Evolutionary conservation across 2,888 invertebrate genomes (phyloP).

Genomic region (Aradus depressus): DNA sequence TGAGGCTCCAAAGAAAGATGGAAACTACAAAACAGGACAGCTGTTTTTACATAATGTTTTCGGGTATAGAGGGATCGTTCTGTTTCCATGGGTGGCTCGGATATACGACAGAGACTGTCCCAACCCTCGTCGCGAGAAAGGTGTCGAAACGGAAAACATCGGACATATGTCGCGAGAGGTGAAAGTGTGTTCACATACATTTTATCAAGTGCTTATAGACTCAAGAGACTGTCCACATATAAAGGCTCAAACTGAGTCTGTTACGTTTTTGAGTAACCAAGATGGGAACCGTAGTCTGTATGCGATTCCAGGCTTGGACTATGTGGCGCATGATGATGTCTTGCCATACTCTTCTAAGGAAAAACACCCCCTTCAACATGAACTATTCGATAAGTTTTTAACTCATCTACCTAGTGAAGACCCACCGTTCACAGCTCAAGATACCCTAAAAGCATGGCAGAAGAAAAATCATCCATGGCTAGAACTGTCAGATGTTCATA

Average conservation of each 20-base stretch:
- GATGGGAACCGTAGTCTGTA: constrained; percentile 89
- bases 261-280: constrained; percentile 91
- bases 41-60: constrained; percentile 92
- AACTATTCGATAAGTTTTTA: constrained; percentile 92
- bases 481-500: constrained; percentile 90
- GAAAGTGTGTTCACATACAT: constrained; percentile 81
- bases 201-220: constrained; percentile 96
- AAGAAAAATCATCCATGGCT: constrained; percentile 96
- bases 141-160: background rate
- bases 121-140: background rate
- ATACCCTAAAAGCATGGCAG: constrained; percentile 89
- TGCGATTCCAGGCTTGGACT: constrained; percentile 94
- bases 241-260: constrained; percentile 94
- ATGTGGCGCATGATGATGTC: constrained; percentile 95
- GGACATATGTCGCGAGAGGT: constrained; percentile 78
- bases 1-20: constrained; percentile 74
- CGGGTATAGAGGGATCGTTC: constrained; percentile 92
- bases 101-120: constrained; percentile 87
- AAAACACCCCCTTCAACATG: constrained; percentile 81
- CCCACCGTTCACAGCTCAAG: constrained; percentile 77
- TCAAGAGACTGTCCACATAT: constrained; percentile 93
- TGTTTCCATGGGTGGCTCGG: constrained; percentile 93
- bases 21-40: constrained; percentile 92
- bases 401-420: constrained; percentile 68
- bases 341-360: constrained; percentile 87